These are phyloP conservation scores for Entomobrya multifasciata DNA, from an alignment of 2,888 invertebrate genomes.

Conservation along the genomic window DNA sequence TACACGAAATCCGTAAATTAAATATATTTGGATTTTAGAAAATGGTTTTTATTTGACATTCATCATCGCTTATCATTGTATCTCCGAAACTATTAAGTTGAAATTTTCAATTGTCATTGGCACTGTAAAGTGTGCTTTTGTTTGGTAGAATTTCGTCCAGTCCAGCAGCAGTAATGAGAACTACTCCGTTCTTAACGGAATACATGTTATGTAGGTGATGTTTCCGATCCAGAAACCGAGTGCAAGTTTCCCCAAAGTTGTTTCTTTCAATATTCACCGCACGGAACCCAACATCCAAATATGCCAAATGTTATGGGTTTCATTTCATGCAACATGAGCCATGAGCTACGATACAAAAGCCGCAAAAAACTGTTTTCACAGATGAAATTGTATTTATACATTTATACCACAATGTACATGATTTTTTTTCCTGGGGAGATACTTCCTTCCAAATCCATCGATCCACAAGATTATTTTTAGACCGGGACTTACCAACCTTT, in stretches of 20 bases:
- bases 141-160: too few relatives aligned
- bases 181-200: too few relatives aligned
- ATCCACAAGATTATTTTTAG: constrained; percentile 67
- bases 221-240: not conserved
- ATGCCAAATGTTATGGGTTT: not conserved
- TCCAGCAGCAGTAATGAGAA: too few relatives aligned
- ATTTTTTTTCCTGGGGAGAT: constrained; percentile 31
- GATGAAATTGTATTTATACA: constrained; percentile 12
- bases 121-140: too few relatives aligned
- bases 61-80: too few relatives aligned
- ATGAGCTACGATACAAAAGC: constrained; percentile 1
- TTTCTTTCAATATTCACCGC: not conserved
- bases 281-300: not conserved
- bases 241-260: not conserved
- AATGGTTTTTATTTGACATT: too few relatives aligned
- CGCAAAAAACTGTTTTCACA: not conserved
- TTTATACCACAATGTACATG: not conserved
- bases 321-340: not conserved
- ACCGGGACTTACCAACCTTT: constrained; percentile 21
- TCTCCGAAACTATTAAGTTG: too few relatives aligned
- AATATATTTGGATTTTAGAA: too few relatives aligned
- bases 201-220: not conserved
- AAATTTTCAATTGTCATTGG: too few relatives aligned
- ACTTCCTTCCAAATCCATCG: constrained; percentile 56
- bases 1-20: too few relatives aligned